phyloP scores from a whole-genome alignment of 2,113 vertebrate species.

The Mobula hypostoma region DNA sequence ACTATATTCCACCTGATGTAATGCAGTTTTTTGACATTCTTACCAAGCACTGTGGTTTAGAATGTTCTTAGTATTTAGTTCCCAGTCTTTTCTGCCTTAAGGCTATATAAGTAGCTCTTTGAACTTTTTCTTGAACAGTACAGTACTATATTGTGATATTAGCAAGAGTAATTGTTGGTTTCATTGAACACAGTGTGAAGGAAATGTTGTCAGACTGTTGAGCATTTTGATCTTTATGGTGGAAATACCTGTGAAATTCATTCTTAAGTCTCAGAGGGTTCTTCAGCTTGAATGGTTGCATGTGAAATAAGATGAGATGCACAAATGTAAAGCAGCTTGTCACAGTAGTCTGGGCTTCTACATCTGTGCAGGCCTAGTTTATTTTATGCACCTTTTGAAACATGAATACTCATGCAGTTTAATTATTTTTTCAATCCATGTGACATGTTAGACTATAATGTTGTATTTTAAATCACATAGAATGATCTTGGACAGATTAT shows the following conservation, averaged over 20 bases:
- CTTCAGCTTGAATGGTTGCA: not conserved
- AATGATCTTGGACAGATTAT: not conserved
- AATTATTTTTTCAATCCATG: not conserved
- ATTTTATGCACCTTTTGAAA: not conserved
- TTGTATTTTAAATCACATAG: not conserved
- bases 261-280: not conserved
- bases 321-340: not conserved
- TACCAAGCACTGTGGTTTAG: not conserved
- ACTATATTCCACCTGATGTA: not conserved
- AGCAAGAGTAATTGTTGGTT: not conserved
- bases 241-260: not conserved
- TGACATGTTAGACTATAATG: not conserved
- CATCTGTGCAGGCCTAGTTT: not conserved
- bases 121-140: not conserved
- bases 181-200: not conserved
- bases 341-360: not conserved
- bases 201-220: not conserved
- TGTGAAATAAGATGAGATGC: not conserved
- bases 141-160: not conserved
- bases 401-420: not conserved
- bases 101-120: not conserved
- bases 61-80: not conserved
- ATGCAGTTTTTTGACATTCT: not conserved
- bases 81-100: not conserved
- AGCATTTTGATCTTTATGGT: not conserved